Conservation (phyloP, 35 echinoderm and acorn worm genomes). For the Strongylocentrotus purpuratus region DNA sequence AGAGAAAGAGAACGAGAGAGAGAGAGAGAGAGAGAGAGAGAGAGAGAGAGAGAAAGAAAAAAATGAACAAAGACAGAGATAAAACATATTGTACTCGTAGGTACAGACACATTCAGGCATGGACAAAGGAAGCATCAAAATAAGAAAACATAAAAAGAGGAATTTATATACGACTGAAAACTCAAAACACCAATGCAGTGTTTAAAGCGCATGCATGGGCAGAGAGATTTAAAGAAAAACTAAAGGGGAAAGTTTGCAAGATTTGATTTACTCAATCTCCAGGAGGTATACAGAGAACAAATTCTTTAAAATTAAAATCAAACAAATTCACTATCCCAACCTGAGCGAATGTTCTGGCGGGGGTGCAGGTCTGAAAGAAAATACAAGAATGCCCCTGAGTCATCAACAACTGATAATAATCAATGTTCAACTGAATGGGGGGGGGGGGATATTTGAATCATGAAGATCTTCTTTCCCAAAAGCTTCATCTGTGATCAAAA, state of each 20-base stretch:
- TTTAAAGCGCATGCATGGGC: neutral
- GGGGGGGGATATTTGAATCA: neutral
- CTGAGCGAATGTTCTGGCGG: neutral
- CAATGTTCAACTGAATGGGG: neutral
- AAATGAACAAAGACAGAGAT: too few species aligned
- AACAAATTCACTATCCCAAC: neutral
- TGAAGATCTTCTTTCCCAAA: neutral
- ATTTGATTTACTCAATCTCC: neutral
- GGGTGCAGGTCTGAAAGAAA: neutral
- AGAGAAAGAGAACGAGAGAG: too few species aligned
- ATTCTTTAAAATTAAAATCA: neutral
- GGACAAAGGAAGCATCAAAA: neutral
- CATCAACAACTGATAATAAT: neutral
- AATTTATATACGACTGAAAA: neutral
- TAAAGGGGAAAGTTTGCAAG: neutral
- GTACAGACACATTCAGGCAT: neutral
- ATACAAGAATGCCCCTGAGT: neutral
- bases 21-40: too few species aligned
- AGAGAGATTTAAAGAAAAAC: neutral
- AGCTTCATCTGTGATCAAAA: neutral
- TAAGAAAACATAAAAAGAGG: neutral
- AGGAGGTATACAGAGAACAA: neutral
- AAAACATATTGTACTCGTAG: too few species aligned
- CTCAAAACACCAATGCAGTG: neutral
- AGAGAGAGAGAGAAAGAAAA: too few species aligned